Conservation (phyloP, 1,140 invertebrate genomes). For the Conus ventricosus region DNA sequence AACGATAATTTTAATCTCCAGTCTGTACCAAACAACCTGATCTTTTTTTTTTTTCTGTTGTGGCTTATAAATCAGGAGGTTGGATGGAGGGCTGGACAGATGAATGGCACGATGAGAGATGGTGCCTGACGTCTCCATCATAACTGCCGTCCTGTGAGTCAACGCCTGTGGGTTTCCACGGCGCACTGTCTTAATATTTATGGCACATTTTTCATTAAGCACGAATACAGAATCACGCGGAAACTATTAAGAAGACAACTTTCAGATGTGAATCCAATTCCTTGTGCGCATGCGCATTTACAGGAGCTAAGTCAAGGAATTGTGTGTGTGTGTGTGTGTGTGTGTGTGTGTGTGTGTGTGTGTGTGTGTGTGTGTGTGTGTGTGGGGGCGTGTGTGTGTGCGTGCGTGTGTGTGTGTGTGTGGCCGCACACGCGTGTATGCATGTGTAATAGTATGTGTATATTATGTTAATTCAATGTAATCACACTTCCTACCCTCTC, state of each 20-base stretch:
- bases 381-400: background rate
- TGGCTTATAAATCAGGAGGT: too few relatives aligned
- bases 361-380: background rate
- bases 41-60: too few relatives aligned
- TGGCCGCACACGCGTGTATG: too few relatives aligned
- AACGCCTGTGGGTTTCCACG: background rate
- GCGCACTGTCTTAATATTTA: too few relatives aligned
- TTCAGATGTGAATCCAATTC: too few relatives aligned
- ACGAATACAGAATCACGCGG: too few relatives aligned
- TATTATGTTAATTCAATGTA: background rate
- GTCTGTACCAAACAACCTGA: too few relatives aligned
- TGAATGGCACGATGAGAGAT: background rate
- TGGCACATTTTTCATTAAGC: too few relatives aligned
- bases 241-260: too few relatives aligned
- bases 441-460: background rate
- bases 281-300: background rate
- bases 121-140: too few relatives aligned
- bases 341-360: constrained; percentile 11
- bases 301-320: background rate
- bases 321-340: background rate
- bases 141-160: too few relatives aligned
- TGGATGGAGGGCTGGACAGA: background rate
- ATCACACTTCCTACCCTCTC: background rate
- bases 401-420: background rate
- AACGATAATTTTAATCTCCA: too few relatives aligned